Evolutionary conservation across 2,888 invertebrate genomes (phyloP).

Genomic region (Eupithecia abbreviata): DNA sequence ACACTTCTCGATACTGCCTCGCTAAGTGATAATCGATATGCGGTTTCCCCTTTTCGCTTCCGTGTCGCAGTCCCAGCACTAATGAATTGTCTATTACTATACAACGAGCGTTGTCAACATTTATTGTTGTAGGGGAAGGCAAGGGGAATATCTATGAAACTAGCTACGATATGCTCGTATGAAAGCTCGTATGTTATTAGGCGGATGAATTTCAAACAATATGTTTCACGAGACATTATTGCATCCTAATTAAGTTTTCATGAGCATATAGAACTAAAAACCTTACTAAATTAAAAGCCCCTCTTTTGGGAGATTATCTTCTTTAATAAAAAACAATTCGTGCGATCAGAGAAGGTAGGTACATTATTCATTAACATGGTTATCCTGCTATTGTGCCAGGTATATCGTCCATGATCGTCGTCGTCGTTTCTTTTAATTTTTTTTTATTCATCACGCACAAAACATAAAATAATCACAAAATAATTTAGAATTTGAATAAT

Average conservation of each 20-base stretch:
- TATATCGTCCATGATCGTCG: background rate
- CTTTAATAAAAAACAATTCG: no score
- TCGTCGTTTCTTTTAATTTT: no score
- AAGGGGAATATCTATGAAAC: background rate
- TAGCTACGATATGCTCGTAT: background rate
- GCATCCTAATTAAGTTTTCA: background rate
- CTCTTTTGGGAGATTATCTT: no score
- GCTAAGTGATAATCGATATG: slow-evolving; percentile 8
- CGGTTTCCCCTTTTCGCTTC: slow-evolving; percentile 1
- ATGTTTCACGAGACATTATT: background rate
- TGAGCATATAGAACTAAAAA: background rate
- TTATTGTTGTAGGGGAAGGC: background rate
- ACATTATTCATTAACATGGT: background rate
- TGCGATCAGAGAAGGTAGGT: no score
- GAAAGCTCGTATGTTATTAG: background rate
- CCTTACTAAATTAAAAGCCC: no score
- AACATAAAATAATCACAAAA: no score
- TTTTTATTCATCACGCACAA: no score
- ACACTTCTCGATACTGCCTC: background rate
- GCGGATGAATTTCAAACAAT: background rate
- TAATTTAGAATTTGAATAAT: no score
- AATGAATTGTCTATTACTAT: slow-evolving; percentile 1
- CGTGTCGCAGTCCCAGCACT: background rate
- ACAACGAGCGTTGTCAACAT: background rate
- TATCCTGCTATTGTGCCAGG: background rate